Conservation (phyloP, 1,140 invertebrate genomes). For the Drosophila repleta region DNA sequence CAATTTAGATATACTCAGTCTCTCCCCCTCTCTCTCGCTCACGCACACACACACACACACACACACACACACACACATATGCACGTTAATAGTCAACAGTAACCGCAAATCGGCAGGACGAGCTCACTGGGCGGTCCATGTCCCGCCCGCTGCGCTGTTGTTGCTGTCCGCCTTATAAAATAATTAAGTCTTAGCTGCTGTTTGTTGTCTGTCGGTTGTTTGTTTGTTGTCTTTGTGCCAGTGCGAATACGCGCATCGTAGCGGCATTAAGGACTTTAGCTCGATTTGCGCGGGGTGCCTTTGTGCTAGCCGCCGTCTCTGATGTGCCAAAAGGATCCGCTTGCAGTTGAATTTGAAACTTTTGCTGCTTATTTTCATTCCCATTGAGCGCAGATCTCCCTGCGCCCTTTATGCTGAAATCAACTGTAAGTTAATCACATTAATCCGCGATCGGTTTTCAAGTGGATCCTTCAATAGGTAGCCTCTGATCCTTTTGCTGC, state of each 20-base stretch:
- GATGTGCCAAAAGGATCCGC: conserved; percentile 38
- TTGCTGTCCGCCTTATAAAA: conserved; percentile 71
- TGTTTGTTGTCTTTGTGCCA: conserved; percentile 67
- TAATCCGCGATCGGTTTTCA: conserved; percentile 79
- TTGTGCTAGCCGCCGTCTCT: conserved; percentile 42
- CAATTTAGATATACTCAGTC: conserved; percentile 67
- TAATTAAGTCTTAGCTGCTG: conserved; percentile 74
- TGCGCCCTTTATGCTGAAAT: conserved; percentile 58
- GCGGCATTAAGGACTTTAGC: conserved; percentile 79
- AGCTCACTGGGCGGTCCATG: conserved; percentile 66
- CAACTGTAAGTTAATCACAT: conserved; percentile 80
- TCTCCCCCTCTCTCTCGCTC: too few relatives aligned
- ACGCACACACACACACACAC: background rate
- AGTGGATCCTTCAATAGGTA: conserved; percentile 45
- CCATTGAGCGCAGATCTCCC: conserved; percentile 20
- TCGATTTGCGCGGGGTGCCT: conserved; percentile 63
- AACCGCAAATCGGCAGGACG: conserved; percentile 48
- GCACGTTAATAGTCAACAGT: conserved; percentile 24
- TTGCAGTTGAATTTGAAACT: conserved; percentile 61
- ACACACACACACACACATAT: background rate
- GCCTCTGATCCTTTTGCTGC: conserved; percentile 54
- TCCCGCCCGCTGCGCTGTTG: conserved; percentile 56
- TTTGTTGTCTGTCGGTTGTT: conserved; percentile 62
- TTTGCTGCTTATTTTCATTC: conserved; percentile 48
- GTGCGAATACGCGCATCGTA: conserved; percentile 57